Base-by-base conservation (phyloP, 2,113 vertebrate genomes). In the Chloroceryle aenea region DNA sequence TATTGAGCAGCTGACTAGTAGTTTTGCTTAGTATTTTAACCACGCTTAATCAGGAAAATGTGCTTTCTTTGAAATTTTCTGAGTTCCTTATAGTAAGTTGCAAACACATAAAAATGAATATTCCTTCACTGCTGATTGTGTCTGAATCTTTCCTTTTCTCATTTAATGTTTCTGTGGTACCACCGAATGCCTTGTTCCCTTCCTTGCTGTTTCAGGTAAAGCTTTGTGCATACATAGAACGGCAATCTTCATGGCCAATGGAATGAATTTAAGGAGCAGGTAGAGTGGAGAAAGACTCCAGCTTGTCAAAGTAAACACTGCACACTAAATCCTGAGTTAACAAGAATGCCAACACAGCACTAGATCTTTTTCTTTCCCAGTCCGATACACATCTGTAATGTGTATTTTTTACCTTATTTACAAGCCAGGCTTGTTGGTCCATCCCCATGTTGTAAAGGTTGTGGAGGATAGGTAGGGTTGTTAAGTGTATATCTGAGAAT, bases 291-390 rank as follows among this genome's bases (percentile, higher is more conserved):
- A 64, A 92, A 89, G 25, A 34, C 68, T 15, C 38, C 88, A 84
- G 34, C 87, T 91, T 96, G 55, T 89, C 73, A 73, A 88, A 97
- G 88, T 92, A 74, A 94, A 82, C 27, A 43, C 17, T 83, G 43
- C 10, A 25, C 17, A 6, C 25, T 64, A 64, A 94, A 90, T 73
- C 19, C 42, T 25, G 36, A n/a, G 10, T 42, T 85, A 73, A 62
- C 14, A 45, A 58, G 32, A 79, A 47, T 38, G 43, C 12, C 16
- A 52, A 5, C 29, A 12, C 1, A 9, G 16, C 29, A 29, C 10
- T 29, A 27, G 32, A 26, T 67, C 13, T 47, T 85, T 95, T 90
- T 68, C 21, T 50, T 66, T 32, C 13, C 15, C 16, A 47, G 21
- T 79, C 34, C 43, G 11, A 50, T 77, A 71, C 6, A 53, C 68